Percentiles rank a stretch among this genome's conserved stretches.
Evolutionary conservation across 2,888 invertebrate genomes (phyloP).

Genomic region (Exephanes ischioxanthus): DNA sequence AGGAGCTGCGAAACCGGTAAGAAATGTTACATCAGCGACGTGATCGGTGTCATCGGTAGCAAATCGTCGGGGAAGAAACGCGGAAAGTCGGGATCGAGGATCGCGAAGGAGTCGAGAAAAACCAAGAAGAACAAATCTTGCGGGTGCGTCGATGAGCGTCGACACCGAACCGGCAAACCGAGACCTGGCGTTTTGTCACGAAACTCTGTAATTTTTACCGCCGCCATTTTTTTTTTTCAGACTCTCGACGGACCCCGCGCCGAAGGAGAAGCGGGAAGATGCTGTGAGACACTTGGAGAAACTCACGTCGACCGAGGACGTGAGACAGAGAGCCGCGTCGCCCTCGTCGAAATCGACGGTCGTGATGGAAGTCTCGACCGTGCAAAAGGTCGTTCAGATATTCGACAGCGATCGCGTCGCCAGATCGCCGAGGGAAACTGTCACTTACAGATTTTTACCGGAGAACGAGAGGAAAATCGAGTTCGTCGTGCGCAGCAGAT

Average conservation of each 20-base stretch:
- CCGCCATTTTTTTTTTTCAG: constrained; percentile 30
- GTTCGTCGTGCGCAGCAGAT: constrained; percentile 49
- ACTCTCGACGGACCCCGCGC: constrained; percentile 1
- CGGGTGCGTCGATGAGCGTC: constrained; percentile 10
- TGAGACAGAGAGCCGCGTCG: constrained; percentile 25
- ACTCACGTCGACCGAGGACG: constrained; percentile 59
- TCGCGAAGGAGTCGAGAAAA: constrained; percentile 33
- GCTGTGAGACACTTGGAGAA: constrained; percentile 36
- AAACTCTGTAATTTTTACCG: neutral
- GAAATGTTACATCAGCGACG: neutral
- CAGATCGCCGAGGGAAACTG: constrained; percentile 51
- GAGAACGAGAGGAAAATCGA: constrained; percentile 60
- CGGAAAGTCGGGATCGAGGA: constrained; percentile 35
- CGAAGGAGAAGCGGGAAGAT: constrained; percentile 25
- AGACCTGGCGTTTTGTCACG: no score
- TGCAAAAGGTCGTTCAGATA: constrained; percentile 76
- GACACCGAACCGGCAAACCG: neutral
- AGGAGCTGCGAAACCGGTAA: constrained; percentile 42
- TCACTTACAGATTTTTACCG: constrained; percentile 53
- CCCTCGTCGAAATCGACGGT: constrained; percentile 72
- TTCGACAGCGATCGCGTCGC: constrained; percentile 53
- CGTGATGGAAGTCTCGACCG: constrained; percentile 76
- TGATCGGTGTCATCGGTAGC: neutral
- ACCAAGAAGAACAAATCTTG: constrained; percentile 27
- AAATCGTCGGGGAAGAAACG: constrained; percentile 48